Conservation (phyloP, 2,797 vertebrate genomes). For the Gorsachius magnificus region DNA sequence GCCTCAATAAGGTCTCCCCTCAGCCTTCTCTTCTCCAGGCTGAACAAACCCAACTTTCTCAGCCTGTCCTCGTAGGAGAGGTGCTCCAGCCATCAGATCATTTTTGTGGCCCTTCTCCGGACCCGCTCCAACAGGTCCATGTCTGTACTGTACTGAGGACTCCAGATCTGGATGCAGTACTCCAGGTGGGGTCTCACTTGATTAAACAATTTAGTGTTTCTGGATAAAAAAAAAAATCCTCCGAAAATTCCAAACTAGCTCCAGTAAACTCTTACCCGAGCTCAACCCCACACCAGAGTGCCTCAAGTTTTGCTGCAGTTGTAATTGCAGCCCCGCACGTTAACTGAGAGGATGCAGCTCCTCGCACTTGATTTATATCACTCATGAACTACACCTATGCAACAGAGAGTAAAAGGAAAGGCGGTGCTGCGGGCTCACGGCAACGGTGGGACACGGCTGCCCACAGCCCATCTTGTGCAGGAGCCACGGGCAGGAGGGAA, state of each 20-base stretch:
- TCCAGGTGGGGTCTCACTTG: not conserved
- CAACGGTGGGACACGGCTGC: rapidly evolving
- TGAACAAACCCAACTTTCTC: not conserved
- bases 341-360: not conserved
- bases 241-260: not conserved
- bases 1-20: not conserved
- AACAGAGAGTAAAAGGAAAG: not conserved
- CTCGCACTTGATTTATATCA: not conserved
- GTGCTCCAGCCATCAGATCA: not conserved
- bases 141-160: not conserved
- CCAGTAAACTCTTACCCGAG: not conserved
- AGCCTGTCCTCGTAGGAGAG: not conserved
- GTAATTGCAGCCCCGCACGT: rapidly evolving
- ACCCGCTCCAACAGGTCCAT: not conserved
- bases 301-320: not conserved
- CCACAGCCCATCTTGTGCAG: not conserved
- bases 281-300: rapidly evolving
- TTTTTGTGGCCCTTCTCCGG: not conserved
- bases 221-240: not conserved
- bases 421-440: not conserved
- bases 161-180: not conserved
- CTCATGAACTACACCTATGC: not conserved
- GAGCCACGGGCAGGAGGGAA: not conserved
- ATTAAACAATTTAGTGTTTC: not conserved
- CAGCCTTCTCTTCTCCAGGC: not conserved